phyloP scores from a whole-genome alignment of 2,888 invertebrate genomes.

The Ophion ventricosus region DNA sequence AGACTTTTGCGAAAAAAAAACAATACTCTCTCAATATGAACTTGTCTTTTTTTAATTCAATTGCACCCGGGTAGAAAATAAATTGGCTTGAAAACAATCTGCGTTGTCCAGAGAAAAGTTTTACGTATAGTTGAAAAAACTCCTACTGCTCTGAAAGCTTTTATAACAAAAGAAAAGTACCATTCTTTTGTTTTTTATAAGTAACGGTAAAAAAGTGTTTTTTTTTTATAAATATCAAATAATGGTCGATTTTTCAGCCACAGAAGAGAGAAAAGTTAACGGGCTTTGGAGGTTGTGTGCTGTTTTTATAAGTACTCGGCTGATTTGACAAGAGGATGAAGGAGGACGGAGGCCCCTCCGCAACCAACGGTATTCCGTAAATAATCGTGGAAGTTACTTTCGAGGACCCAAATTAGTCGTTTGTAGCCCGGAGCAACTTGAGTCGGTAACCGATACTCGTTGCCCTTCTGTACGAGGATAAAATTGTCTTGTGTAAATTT shows the following conservation, averaged over 20 bases:
- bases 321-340: constrained; percentile 86
- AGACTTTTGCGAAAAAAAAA: background rate
- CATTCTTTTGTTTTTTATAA: background rate
- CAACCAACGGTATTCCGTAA: constrained; percentile 86
- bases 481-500: constrained; percentile 85
- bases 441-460: constrained; percentile 86
- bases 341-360: constrained; percentile 86
- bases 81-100: background rate
- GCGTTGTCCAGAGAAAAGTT: background rate
- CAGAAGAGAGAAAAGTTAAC: background rate
- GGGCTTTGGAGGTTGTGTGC: background rate
- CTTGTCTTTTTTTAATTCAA: background rate
- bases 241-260: background rate
- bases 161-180: background rate
- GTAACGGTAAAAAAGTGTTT: background rate
- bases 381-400: constrained; percentile 88
- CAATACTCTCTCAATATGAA: background rate
- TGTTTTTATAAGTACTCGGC: constrained; percentile 77
- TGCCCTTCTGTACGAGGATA: constrained; percentile 86
- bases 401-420: constrained; percentile 87
- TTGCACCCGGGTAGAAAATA: background rate
- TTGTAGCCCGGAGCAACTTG: constrained; percentile 86
- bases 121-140: background rate
- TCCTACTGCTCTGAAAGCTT: background rate
- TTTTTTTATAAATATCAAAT: background rate